Evolutionary conservation across 2,797 vertebrate species (phyloP).

Genomic region (Myiotriccus ornatus): DNA sequence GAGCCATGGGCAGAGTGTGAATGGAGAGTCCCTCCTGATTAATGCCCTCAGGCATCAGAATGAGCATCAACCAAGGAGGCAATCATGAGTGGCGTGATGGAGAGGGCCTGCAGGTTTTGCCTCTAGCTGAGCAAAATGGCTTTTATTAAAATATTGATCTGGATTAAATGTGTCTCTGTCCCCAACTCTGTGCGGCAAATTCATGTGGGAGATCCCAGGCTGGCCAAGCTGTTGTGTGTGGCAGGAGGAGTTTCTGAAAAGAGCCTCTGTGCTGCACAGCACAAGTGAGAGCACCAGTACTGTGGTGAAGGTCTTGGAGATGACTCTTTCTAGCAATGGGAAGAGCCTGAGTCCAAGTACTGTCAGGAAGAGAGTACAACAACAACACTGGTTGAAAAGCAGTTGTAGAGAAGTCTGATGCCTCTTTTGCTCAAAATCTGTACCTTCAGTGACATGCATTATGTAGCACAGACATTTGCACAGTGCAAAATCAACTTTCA

Average conservation of each 20-base stretch:
- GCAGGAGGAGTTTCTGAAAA: background rate
- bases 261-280: rapidly evolving
- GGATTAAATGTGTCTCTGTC: background rate
- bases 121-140: background rate
- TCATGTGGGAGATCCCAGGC: background rate
- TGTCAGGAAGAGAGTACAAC: background rate
- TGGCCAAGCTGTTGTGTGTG: background rate
- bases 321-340: background rate
- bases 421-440: background rate
- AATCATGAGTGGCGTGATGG: background rate
- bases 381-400: background rate
- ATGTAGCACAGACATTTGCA: background rate
- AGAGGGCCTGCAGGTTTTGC: background rate
- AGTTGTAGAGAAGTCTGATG: background rate
- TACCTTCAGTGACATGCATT: background rate
- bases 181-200: rapidly evolving
- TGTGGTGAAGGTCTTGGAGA: background rate
- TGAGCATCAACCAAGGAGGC: background rate
- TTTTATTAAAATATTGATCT: background rate
- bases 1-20: background rate
- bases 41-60: background rate
- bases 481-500: background rate
- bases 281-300: background rate
- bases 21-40: background rate
- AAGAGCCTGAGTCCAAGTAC: background rate